Evolutionary conservation across 2,797 vertebrate species (phyloP), one percentile per base, ranked within the genome.

Genomic region (Sebastes trivittatus): DNA sequence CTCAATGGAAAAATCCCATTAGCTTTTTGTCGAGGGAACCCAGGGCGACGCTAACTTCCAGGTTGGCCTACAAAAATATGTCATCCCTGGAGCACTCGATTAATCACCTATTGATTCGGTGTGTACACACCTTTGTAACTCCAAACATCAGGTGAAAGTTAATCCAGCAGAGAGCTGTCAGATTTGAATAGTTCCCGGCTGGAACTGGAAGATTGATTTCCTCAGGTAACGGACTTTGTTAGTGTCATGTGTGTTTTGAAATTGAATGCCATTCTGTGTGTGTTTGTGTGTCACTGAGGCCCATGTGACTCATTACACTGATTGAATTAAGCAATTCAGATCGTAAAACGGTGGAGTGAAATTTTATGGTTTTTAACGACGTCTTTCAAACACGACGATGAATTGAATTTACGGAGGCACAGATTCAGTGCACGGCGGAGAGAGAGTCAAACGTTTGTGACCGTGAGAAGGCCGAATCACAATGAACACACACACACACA

Each of bases 241-340:
- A 14, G 5, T 8, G 3, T 62, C 27, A 3, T 7, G 14, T 75
- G 14, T 16, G 22, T 58, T 30, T 46, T 32, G 3, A 60, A 68
- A 80, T 58, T 6, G 4, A 67, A 20, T 59, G 10, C 1, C 49
- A n/a, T 36, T 32, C 11, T 38, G 11, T 54, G 34, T 60, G 36
- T 68, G 23, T 72, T 29, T 9, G 20, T 64, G 16, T 54, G 9
- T 30, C 46, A 20, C 46, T 60, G 71, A 64, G 11, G 18, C 20
- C 74, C 85, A 78, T 52, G 32, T 81, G 88, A 78, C 64, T 25
- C 36, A 77, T 91, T 83, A 80, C 62, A 1, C 77, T 75, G 79
- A 93, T 88, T 91, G 75, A 89, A 91, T 90, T 61, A 84, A 85
- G 59, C 5, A 22, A 68, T 66, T 80, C 11, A 2, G 64, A 76